Conservation (phyloP, 2,797 vertebrate species). For the Anguilla marmorata region DNA sequence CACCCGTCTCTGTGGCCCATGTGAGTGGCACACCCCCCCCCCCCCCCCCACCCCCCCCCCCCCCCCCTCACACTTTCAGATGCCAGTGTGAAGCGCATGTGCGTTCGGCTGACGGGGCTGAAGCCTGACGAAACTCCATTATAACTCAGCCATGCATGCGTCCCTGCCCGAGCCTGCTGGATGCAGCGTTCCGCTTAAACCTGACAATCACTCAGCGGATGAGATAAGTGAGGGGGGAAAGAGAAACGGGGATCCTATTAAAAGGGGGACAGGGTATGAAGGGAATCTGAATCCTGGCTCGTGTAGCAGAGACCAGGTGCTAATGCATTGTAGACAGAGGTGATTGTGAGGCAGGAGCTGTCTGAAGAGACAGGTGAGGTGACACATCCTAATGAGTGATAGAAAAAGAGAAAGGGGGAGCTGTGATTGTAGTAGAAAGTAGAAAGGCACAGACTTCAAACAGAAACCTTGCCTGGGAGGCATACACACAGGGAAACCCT, state of each 20-base stretch:
- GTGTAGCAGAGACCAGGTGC: constrained; percentile 27
- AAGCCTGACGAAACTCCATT: constrained; percentile 43
- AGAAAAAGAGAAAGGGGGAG: neutral
- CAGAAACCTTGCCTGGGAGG: neutral
- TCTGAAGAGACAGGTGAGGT: constrained; percentile 27
- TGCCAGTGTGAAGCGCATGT: constrained; percentile 34
- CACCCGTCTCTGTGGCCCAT: constrained; percentile 20
- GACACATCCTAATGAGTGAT: constrained; percentile 27
- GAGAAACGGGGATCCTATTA: constrained; percentile 36
- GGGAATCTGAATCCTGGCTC: constrained; percentile 22
- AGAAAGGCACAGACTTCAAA: constrained; percentile 21
- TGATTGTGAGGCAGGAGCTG: constrained; percentile 14
- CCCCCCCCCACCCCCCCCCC: constrained; percentile 24
- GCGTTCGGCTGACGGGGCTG: constrained; percentile 36
- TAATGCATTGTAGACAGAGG: constrained; percentile 24
- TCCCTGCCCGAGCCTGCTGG: constrained; percentile 36
- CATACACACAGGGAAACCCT: neutral
- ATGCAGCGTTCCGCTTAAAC: constrained; percentile 36
- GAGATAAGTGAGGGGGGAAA: constrained; percentile 30
- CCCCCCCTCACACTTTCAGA: neutral
- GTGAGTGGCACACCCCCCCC: constrained; percentile 31
- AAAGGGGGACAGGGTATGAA: constrained; percentile 18
- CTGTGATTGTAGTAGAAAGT: neutral
- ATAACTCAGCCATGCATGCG: constrained; percentile 42
- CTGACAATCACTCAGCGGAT: constrained; percentile 47